Evolutionary conservation across 2,888 invertebrate species (phyloP).

Genomic region (Deilephila elpenor): DNA sequence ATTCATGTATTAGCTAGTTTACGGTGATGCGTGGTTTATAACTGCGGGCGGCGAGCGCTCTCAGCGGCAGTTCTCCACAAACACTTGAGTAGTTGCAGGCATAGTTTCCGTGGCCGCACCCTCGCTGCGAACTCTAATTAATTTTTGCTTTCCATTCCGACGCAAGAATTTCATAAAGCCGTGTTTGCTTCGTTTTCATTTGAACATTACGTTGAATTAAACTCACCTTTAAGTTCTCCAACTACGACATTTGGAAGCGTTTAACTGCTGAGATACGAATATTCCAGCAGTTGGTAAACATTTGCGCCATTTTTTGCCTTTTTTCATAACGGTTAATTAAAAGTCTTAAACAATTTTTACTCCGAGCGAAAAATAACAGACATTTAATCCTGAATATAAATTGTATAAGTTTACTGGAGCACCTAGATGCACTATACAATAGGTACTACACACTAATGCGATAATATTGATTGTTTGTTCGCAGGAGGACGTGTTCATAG

Average conservation of each 20-base stretch:
- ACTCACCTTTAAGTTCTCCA: constrained; percentile 7
- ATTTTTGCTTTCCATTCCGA: constrained; percentile 16
- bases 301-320: constrained; percentile 3
- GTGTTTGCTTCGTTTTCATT: constrained; percentile 21
- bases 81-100: neutral
- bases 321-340: neutral
- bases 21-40: neutral
- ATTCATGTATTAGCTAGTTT: too few species aligned
- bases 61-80: neutral
- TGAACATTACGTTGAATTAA: constrained; percentile 10
- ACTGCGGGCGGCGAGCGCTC: neutral
- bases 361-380: too few species aligned
- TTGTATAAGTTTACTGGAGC: too few species aligned
- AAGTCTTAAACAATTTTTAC: neutral
- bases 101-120: neutral
- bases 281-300: neutral
- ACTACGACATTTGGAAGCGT: constrained; percentile 22
- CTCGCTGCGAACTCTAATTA: constrained; percentile 10
- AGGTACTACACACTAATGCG: neutral
- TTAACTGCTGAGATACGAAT: constrained; percentile 12
- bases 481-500: constrained; percentile 88
- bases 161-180: constrained; percentile 31
- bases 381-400: too few species aligned
- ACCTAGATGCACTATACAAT: too few species aligned
- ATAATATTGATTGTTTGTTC: neutral